Conservation (phyloP, 1,140 invertebrate species). For the Rhagoletis pomonella region DNA sequence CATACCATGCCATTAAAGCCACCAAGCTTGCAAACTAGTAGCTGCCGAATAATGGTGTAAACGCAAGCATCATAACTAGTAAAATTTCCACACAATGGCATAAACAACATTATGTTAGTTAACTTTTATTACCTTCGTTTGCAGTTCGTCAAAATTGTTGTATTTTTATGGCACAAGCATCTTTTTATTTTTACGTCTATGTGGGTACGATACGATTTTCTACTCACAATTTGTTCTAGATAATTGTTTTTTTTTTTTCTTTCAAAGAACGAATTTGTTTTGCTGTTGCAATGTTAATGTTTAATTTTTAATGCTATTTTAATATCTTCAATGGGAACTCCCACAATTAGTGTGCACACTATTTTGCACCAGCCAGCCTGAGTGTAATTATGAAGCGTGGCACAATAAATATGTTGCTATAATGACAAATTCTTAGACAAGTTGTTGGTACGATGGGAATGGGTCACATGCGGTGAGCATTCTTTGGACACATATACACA, state of each 20-base stretch:
- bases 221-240: slow-evolving; percentile 1
- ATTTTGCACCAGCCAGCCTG: neutral
- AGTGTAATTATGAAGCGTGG: slow-evolving; percentile 11
- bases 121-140: slow-evolving; percentile 24
- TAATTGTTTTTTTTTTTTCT: neutral
- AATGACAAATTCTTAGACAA: slow-evolving; percentile 36
- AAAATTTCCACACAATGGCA: neutral
- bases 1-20: neutral
- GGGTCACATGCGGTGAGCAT: neutral
- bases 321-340: slow-evolving; percentile 18
- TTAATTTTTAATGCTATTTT: neutral
- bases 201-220: slow-evolving; percentile 11
- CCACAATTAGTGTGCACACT: neutral
- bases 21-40: neutral
- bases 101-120: neutral
- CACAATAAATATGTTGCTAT: slow-evolving; percentile 24
- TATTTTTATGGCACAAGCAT: slow-evolving; percentile 9
- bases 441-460: slow-evolving; percentile 26
- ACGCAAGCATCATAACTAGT: neutral
- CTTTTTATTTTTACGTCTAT: neutral
- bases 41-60: neutral
- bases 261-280: neutral
- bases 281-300: slow-evolving; percentile 18
- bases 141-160: slow-evolving; percentile 13
- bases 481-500: neutral